A percentile compares a stretch with the other conserved stretches of the same genome.
Conservation (phyloP, 1,140 invertebrate genomes). For the Conopomorpha cramerella region DNA sequence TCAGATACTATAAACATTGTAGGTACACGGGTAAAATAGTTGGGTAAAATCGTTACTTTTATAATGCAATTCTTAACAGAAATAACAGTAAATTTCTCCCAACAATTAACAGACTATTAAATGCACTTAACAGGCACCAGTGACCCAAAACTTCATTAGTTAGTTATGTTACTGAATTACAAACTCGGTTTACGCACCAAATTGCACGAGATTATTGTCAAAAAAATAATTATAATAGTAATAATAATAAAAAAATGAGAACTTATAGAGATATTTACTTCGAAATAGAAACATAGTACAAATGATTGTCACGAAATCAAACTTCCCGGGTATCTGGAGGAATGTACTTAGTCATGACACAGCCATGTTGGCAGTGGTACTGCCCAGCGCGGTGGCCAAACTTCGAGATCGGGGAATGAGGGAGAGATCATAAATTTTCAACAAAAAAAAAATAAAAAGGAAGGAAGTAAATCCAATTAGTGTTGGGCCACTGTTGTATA, state of each 20-base stretch:
- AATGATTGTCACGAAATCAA: conserved; percentile 25
- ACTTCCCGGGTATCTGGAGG: conserved; percentile 21
- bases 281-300: conserved; percentile 26
- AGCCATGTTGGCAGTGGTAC: conserved; percentile 26
- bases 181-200: conserved; percentile 14
- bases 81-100: conserved; percentile 52
- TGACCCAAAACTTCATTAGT: conserved; percentile 33
- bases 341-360: conserved; percentile 52
- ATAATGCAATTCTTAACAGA: too few species aligned
- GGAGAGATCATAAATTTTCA: too few species aligned
- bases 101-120: conserved; percentile 55
- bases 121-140: conserved; percentile 41
- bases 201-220: conserved; percentile 20
- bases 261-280: conserved; percentile 9
- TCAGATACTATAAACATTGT: too few species aligned
- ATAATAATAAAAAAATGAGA: neutral
- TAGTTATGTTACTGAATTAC: too few species aligned
- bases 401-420: too few species aligned
- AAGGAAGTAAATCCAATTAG: conserved; percentile 11
- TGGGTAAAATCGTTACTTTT: too few species aligned
- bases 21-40: too few species aligned
- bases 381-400: too few species aligned
- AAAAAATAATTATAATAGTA: conserved; percentile 5
- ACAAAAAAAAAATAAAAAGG: too few species aligned
- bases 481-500: conserved; percentile 19